A percentile compares a stretch with the other conserved stretches of the same genome.
phyloP scores from a whole-genome alignment of 2,888 invertebrate genomes.

The Lamellibrachia satsuma region DNA sequence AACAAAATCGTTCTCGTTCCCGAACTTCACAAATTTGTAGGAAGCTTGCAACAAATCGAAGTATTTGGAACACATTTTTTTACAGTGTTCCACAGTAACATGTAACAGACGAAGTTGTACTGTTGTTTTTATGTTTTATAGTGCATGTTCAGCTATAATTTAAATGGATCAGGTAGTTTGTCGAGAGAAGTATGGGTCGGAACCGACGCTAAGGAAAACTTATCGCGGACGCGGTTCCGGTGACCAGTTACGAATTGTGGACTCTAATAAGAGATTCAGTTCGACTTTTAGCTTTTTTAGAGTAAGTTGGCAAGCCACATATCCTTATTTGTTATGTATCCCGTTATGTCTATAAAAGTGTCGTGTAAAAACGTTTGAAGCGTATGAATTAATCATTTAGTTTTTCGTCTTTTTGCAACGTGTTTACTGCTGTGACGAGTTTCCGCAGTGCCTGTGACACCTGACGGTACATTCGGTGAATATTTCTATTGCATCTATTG shows the following conservation, averaged over 20 bases:
- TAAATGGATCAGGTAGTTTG: neutral
- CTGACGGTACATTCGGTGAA: no score
- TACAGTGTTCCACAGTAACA: neutral
- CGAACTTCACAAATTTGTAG: neutral
- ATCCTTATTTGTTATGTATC: neutral
- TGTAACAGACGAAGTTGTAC: neutral
- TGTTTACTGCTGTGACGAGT: no score
- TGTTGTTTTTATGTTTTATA: neutral
- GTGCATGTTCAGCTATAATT: neutral
- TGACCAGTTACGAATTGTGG: neutral
- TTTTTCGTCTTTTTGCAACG: no score
- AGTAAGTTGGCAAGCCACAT: neutral
- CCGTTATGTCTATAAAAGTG: no score
- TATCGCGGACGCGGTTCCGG: neutral
- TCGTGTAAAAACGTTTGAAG: no score
- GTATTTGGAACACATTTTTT: neutral
- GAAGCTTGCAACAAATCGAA: neutral
- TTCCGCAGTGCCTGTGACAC: no score
- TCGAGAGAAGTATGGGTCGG: conserved; percentile 12
- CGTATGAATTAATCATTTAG: no score
- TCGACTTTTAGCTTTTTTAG: neutral
- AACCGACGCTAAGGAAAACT: neutral
- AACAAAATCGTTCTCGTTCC: neutral
- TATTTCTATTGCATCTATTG: no score
- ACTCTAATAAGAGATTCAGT: neutral